Base-by-base conservation (phyloP, 2,888 invertebrate genomes). In the Acleris emargana region DNA sequence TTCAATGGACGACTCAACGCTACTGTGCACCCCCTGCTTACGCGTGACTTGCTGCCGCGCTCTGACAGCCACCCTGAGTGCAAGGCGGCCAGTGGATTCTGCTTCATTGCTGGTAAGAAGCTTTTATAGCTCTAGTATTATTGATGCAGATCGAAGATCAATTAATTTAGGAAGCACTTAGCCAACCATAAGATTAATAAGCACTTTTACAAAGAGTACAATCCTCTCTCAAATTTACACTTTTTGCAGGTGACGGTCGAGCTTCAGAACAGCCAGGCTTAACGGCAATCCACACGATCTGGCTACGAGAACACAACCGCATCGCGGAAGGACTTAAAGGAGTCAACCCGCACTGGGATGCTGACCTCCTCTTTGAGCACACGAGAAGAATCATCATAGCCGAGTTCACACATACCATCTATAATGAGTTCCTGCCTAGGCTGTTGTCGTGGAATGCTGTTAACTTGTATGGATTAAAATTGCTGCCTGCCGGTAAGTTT, bases 201-300 rank as follows among this genome's bases (percentile, higher is more conserved):
- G 43, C 43, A 43, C n/a, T 6, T 3, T 4, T 5, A 32, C 3
- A 32, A 32, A 11, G 3, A 1, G 13, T 38, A 4, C 11, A 13
- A 38, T 38, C 4, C 13, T 38, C 38, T 38, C 4, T 13, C 13
- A 38, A 38, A 38, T 2, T 11, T 13, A n/a, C 7, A 3, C 32
- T 47, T 58, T 64, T 49, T 18, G 0, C 75, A 94, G 95, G 96
- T 58, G 99, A 99, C 82, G 97, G 97, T 0, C 94, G 99, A 70
- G 97, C 97, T 0, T 98, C 97, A 0, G 98, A 99, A 82, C 98
- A 99, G 82, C 97, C 98, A 0, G 98, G 95, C 5, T 88, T 99
- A 0, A 97, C 98, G 0, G 95, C 96, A 1, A 95, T 98, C 72
- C 98, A 99, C 83, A 98, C 98, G 0, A 93, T 97, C 57, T 98